Base-by-base conservation (phyloP, 1,140 invertebrate genomes). In the Polypedilum pembai region DNA sequence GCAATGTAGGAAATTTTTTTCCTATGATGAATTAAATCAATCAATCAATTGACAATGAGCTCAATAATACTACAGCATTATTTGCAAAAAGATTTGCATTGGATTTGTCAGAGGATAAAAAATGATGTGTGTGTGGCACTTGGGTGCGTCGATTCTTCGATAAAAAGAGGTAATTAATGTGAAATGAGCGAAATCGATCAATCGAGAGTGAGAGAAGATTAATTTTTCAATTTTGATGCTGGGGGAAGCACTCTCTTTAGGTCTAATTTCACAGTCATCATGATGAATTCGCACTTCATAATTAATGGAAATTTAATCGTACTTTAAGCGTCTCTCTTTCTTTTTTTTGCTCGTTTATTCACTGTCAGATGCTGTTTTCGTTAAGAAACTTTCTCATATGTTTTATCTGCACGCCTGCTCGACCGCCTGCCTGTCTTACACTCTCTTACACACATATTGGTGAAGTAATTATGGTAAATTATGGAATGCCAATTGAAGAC, bases 351-450 rank as follows among this genome's bases (percentile, higher is more conserved):
- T 33, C 24, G 24, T 5, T 33, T 33, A 5, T 5, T 33, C 5
- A n/a, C 45, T 56, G 45, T 56, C 45, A 56, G 45, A 56, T 56
- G 45, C 45, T 56, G 45, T 56, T 56, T 56, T 56, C 45, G 45
- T 56, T 56, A n/a, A 56, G 24, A 56, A 56, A 56, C 45, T 56
- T 56, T 56, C 45, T 56, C 45, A n/a, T n/a, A 33, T n/a, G 45
- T 56, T 56, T 33, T 33, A 33, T 33, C 24, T 33, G 5, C 24
- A 33, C 24, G 24, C 24, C 24, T 33, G 24, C 24, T 33, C 24
- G 24, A 33, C 24, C 24, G 24, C 24, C 24, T 33, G 24, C 24
- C 24, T 3, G 24, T 33, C 24, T 33, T 33, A 33, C 24, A 33
- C 24, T 33, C 24, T 33, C 24, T 3, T 33, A 33, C 24, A 3